These are phyloP conservation scores for Spodoptera exigua DNA, from an alignment of 2,888 invertebrate genomes.

Conservation along the genomic window DNA sequence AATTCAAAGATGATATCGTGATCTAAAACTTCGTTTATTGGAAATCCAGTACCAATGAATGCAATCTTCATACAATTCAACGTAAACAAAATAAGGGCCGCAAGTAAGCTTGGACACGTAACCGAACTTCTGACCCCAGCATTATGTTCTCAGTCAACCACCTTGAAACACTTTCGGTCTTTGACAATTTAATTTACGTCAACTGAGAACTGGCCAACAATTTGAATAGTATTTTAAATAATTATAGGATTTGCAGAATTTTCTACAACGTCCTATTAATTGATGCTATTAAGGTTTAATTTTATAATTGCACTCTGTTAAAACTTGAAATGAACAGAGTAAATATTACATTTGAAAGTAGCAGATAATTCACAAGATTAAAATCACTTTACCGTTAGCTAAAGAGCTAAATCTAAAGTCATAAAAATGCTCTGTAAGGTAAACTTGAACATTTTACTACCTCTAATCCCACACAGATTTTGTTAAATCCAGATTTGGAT, in stretches of 20 bases:
- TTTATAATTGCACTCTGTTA: neutral
- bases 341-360: neutral
- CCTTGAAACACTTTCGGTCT: slow-evolving; percentile 83
- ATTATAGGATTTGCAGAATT: slow-evolving; percentile 31
- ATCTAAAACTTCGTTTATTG: slow-evolving; percentile 10
- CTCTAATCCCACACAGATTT: slow-evolving; percentile 5
- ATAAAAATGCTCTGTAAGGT: neutral
- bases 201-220: slow-evolving; percentile 49
- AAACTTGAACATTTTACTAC: neutral
- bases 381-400: no score
- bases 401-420: no score
- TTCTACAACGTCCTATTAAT: slow-evolving; percentile 11
- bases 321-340: neutral
- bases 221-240: slow-evolving; percentile 24
- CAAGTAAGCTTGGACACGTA: slow-evolving; percentile 60
- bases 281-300: slow-evolving; percentile 1
- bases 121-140: slow-evolving; percentile 71
- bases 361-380: neutral
- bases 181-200: slow-evolving; percentile 68
- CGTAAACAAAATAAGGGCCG: slow-evolving; percentile 43
- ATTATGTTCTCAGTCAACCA: slow-evolving; percentile 65
- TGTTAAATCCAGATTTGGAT: slow-evolving; percentile 5
- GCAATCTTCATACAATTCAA: slow-evolving; percentile 30
- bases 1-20: slow-evolving; percentile 8
- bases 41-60: slow-evolving; percentile 33